Percentiles rank a stretch among this genome's conserved stretches.
These are phyloP conservation scores for Stegodyphus mimosarum DNA, from an alignment of 1,140 invertebrate species.

Conservation along the genomic window DNA sequence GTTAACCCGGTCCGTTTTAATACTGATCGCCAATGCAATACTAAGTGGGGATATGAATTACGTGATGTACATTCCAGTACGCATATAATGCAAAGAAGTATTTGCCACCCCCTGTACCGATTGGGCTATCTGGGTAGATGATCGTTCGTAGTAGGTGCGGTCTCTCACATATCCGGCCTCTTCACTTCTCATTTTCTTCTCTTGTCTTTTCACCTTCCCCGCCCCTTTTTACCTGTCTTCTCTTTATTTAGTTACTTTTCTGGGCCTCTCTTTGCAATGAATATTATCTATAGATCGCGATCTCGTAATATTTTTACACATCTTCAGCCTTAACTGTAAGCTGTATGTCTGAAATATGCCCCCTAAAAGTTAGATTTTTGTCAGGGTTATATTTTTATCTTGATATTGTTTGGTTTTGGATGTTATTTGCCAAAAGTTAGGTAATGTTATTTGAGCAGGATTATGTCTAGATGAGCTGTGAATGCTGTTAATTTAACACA, in stretches of 20 bases:
- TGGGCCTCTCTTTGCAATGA: background rate
- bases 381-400: background rate
- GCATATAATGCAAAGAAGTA: background rate
- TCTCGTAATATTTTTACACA: background rate
- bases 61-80: constrained; percentile 37
- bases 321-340: too few relatives aligned
- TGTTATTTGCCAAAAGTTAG: too few relatives aligned
- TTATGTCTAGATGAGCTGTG: too few relatives aligned
- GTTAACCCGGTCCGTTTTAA: constrained; percentile 19
- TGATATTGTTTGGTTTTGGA: background rate
- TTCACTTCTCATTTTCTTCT: constrained; percentile 10
- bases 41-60: background rate
- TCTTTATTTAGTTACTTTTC: constrained; percentile 1
- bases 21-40: constrained; percentile 16
- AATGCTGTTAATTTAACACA: too few relatives aligned
- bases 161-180: constrained; percentile 12
- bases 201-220: constrained; percentile 3
- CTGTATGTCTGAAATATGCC: too few relatives aligned
- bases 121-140: background rate
- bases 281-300: constrained; percentile 24
- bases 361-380: too few relatives aligned
- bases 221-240: background rate
- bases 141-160: constrained; percentile 20
- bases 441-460: too few relatives aligned
- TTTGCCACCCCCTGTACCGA: background rate